These are phyloP conservation scores for Agriotes lineatus DNA, from an alignment of 2,888 invertebrate genomes.

Conservation along the genomic window DNA sequence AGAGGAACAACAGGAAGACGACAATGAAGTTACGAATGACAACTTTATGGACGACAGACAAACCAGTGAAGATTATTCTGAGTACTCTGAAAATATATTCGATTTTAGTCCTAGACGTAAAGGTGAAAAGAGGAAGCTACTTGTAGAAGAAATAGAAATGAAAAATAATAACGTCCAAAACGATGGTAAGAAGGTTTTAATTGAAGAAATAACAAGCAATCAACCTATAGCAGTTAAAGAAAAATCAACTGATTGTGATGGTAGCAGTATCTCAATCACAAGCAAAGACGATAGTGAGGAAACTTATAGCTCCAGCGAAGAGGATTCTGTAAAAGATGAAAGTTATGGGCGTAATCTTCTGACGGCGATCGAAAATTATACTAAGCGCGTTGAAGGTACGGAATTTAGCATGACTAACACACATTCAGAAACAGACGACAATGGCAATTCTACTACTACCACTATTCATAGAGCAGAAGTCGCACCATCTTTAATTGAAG, in stretches of 20 bases:
- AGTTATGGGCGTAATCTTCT: neutral
- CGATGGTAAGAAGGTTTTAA: slow-evolving; percentile 11
- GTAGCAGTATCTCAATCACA: too few species aligned
- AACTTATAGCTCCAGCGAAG: neutral
- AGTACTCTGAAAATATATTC: slow-evolving; percentile 58
- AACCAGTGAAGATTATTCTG: slow-evolving; percentile 55
- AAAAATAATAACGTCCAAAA: neutral
- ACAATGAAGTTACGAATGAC: slow-evolving; percentile 28
- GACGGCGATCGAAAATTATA: neutral
- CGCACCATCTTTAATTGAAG: too few species aligned
- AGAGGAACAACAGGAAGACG: slow-evolving; percentile 22
- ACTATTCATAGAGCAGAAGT: too few species aligned
- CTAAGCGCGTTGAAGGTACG: slow-evolving; percentile 29
- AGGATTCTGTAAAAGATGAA: neutral
- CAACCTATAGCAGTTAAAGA: too few species aligned
- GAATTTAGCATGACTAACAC: slow-evolving; percentile 19
- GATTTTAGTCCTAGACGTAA: slow-evolving; percentile 54
- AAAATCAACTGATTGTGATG: too few species aligned
- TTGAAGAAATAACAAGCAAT: slow-evolving; percentile 18
- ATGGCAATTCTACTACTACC: too few species aligned
- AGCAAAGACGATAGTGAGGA: too few species aligned
- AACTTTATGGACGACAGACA: slow-evolving; percentile 57
- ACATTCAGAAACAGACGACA: neutral
- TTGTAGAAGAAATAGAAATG: slow-evolving; percentile 20
- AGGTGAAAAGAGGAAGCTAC: neutral